A percentile compares a stretch with the other conserved stretches of the same genome.
Conservation (phyloP, 1,140 invertebrate species). For the Magallana ariakensis region DNA sequence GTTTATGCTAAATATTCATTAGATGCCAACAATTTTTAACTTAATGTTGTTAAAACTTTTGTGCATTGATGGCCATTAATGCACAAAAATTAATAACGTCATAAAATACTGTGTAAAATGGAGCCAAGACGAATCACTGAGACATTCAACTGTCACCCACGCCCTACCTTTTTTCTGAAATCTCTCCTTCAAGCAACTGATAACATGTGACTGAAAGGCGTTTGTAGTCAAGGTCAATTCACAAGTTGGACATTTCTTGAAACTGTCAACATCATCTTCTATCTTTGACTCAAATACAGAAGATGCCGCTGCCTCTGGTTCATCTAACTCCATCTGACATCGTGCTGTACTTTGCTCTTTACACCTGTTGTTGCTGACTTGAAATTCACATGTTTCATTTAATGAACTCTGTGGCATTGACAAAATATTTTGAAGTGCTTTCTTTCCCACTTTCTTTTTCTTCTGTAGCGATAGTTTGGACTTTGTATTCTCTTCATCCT, state of each 20-base stretch:
- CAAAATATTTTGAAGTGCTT: background rate
- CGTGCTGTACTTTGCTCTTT: background rate
- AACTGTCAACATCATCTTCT: background rate
- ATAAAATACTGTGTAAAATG: too few relatives aligned
- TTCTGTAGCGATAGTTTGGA: conserved; percentile 55
- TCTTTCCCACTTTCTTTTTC: conserved; percentile 29
- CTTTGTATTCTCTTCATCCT: conserved; percentile 12
- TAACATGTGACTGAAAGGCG: background rate
- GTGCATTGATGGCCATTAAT: too few relatives aligned
- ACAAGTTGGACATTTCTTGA: conserved; percentile 13
- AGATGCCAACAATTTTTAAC: too few relatives aligned
- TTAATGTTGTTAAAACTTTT: too few relatives aligned
- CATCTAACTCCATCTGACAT: background rate
- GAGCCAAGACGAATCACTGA: too few relatives aligned
- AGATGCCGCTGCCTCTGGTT: background rate
- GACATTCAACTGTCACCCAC: background rate
- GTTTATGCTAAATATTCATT: too few relatives aligned
- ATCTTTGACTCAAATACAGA: background rate
- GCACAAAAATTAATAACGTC: too few relatives aligned
- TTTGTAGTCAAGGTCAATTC: background rate
- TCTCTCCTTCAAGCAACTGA: background rate
- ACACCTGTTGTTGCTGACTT: conserved; percentile 14
- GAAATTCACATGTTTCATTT: conserved; percentile 59
- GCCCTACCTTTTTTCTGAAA: conserved; percentile 3
- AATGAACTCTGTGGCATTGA: background rate